These are phyloP conservation scores for Colius striatus DNA, from an alignment of 2,113 vertebrate genomes.

Conservation along the genomic window DNA sequence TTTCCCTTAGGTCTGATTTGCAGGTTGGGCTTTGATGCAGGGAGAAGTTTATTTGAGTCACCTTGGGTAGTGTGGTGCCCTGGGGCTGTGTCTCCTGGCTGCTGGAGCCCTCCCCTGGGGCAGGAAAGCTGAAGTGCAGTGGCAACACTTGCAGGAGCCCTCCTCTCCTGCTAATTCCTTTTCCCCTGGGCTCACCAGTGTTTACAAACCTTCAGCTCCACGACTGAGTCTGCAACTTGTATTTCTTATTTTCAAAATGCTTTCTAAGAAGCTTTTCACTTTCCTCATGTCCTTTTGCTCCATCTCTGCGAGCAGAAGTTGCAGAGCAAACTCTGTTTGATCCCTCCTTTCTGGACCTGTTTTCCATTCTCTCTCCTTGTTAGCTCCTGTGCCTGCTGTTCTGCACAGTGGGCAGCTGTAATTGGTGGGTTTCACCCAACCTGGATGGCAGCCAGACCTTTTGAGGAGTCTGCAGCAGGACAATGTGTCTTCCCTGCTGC, in stretches of 20 bases:
- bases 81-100: neutral
- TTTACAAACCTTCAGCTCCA: conserved; percentile 49
- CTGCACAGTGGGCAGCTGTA: neutral
- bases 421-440: neutral
- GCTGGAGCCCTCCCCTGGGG: neutral
- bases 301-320: neutral
- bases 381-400: neutral
- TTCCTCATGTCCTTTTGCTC: neutral
- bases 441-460: neutral
- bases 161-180: conserved; percentile 16
- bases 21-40: neutral
- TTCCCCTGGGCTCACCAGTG: neutral
- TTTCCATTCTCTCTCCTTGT: neutral
- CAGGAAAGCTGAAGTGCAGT: neutral
- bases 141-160: neutral
- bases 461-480: neutral
- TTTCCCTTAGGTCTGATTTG: neutral
- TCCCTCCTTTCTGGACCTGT: neutral
- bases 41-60: conserved; percentile 23
- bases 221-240: neutral
- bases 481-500: neutral
- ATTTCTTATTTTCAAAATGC: neutral
- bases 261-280: neutral
- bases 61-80: neutral
- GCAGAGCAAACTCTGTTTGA: neutral